Conservation (phyloP, 2,113 vertebrate species). For the Cardinalis cardinalis region DNA sequence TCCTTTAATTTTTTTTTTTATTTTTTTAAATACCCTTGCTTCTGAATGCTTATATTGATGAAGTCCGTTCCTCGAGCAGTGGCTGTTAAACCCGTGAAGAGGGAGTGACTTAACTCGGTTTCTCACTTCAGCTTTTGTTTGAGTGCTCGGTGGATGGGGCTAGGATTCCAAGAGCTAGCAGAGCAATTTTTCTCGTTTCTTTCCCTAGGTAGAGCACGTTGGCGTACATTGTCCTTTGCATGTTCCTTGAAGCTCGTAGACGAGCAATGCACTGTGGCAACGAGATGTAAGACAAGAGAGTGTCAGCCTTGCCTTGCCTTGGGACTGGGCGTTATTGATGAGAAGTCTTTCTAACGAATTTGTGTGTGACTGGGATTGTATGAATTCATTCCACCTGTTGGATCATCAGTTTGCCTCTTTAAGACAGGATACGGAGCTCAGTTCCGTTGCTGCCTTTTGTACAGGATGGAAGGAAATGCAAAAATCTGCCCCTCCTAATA, state of each 20-base stretch:
- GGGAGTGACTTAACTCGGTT: not conserved
- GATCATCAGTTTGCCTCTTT: not conserved
- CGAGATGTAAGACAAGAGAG: not conserved
- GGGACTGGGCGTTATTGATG: not conserved
- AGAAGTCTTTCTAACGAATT: not conserved
- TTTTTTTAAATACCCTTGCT: not conserved
- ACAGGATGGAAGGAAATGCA: not conserved
- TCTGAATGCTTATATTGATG: not conserved
- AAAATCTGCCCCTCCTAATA: not conserved
- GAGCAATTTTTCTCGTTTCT: not conserved
- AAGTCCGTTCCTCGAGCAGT: not conserved
- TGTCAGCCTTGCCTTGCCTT: not conserved
- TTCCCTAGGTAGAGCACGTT: not conserved
- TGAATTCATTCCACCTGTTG: conserved; percentile 11
- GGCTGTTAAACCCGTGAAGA: not conserved
- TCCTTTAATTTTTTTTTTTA: not conserved
- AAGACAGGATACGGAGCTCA: not conserved
- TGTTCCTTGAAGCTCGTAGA: not conserved
- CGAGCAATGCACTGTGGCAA: not conserved
- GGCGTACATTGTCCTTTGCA: accelerated
- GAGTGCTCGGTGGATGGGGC: not conserved
- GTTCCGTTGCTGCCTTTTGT: not conserved
- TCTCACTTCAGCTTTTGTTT: not conserved
- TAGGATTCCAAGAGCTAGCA: not conserved
- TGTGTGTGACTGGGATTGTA: not conserved